Conservation (phyloP, 2,113 vertebrate species). For the Tupaia chinensis region DNA sequence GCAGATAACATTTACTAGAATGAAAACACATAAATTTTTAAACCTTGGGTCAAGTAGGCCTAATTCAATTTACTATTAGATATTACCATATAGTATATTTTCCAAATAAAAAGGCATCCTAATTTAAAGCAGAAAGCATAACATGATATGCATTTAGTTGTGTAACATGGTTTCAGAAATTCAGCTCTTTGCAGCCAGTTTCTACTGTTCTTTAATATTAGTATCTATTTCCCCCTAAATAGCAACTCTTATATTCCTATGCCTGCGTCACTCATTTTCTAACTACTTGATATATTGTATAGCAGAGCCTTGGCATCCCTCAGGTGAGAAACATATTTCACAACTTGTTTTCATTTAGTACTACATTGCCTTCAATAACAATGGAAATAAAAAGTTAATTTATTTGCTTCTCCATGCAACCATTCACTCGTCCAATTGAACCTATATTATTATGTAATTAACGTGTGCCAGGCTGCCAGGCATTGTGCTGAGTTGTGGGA, state of each 20-base stretch:
- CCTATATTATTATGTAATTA: not conserved
- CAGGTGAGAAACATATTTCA: not conserved
- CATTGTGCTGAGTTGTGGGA: not conserved
- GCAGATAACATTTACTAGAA: constrained; percentile 33
- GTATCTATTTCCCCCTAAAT: not conserved
- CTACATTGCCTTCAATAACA: not conserved
- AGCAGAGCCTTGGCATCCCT: not conserved
- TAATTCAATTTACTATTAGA: not conserved
- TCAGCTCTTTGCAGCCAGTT: not conserved
- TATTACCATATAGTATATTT: not conserved
- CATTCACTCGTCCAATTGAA: not conserved
- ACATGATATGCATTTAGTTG: constrained; percentile 11
- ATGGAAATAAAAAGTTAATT: constrained; percentile 11
- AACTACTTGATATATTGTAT: not conserved
- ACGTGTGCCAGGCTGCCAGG: not conserved
- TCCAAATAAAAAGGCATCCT: not conserved
- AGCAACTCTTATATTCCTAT: not conserved
- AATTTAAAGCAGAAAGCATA: not conserved
- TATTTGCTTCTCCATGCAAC: not conserved
- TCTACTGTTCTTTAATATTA: not conserved
- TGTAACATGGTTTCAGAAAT: not conserved
- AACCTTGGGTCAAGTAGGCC: not conserved
- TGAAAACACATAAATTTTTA: not conserved
- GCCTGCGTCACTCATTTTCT: not conserved
- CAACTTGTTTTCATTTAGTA: constrained; percentile 1